These are phyloP conservation scores for Anastrepha obliqua DNA, from an alignment of 1,140 invertebrate species.

Conservation along the genomic window DNA sequence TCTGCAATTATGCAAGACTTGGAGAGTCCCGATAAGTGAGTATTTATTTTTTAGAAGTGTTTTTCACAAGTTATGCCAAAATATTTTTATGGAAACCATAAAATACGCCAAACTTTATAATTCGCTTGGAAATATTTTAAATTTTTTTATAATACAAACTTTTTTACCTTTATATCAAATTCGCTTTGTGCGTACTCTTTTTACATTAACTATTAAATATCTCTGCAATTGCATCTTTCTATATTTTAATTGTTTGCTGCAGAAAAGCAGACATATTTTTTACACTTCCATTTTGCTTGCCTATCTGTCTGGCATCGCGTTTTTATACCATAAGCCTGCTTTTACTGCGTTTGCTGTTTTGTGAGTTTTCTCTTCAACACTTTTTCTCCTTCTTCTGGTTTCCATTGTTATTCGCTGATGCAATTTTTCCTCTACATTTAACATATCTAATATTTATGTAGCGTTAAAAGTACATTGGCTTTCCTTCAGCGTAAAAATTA, in stretches of 20 bases:
- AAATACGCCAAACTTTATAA: too few relatives aligned
- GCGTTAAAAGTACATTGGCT: conserved; percentile 28
- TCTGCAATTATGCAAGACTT: too few relatives aligned
- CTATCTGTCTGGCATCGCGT: background rate
- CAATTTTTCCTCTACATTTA: conserved; percentile 42
- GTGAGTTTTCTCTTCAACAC: background rate
- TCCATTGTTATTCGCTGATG: conserved; percentile 7
- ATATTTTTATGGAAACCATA: too few relatives aligned
- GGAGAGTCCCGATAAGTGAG: too few relatives aligned
- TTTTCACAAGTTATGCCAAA: too few relatives aligned
- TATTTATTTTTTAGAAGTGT: too few relatives aligned
- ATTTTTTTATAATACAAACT: too few relatives aligned
- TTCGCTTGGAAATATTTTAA: too few relatives aligned
- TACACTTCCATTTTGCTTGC: background rate
- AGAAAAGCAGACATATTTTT: background rate
- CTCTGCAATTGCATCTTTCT: background rate
- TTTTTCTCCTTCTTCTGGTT: background rate
- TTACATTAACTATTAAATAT: conserved; percentile 15
- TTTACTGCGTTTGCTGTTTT: background rate
- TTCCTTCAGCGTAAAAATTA: background rate
- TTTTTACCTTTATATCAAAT: too few relatives aligned
- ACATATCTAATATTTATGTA: conserved; percentile 27
- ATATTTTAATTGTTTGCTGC: conserved; percentile 9
- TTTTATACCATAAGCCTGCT: background rate
- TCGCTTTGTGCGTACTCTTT: background rate